A percentile compares a stretch with the other conserved stretches of the same genome.
Conservation (phyloP, 2,113 vertebrate genomes). For the Austrofundulus limnaeus region DNA sequence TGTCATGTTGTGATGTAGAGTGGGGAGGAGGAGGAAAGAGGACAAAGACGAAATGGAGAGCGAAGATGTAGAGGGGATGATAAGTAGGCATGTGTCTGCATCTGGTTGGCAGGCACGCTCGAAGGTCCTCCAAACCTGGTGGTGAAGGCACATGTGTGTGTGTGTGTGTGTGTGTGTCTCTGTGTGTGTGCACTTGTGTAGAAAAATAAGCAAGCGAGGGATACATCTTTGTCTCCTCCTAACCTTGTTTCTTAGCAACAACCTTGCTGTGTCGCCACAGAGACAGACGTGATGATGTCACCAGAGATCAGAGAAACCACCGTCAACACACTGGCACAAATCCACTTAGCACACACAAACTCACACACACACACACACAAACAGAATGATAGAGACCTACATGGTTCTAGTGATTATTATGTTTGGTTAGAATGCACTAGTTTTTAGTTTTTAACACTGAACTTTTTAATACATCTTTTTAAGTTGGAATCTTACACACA, state of each 20-base stretch:
- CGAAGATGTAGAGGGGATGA: background rate
- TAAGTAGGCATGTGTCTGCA: conserved; percentile 18
- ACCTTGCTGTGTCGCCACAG: conserved; percentile 61
- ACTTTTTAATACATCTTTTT: background rate
- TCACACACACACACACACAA: background rate
- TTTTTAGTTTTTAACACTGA: background rate
- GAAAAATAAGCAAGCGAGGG: conserved; percentile 35
- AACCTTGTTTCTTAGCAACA: conserved; percentile 79
- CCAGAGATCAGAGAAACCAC: conserved; percentile 65
- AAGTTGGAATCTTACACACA: background rate
- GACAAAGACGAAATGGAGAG: background rate
- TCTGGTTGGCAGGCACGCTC: conserved; percentile 4
- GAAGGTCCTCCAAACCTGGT: conserved; percentile 13
- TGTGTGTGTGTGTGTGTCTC: no score
- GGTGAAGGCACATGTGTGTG: background rate
- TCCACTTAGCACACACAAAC: background rate
- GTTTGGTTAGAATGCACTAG: conserved; percentile 1
- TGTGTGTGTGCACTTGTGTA: conserved; percentile 6
- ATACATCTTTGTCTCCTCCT: conserved; percentile 60
- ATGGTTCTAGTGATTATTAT: background rate
- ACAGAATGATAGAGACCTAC: background rate
- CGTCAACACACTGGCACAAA: conserved; percentile 23
- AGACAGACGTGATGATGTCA: conserved; percentile 72
- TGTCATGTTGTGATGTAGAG: conserved; percentile 8
- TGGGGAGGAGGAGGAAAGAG: conserved; percentile 4